Base-by-base conservation (phyloP, 2,113 vertebrate species). In the Bucco capensis region DNA sequence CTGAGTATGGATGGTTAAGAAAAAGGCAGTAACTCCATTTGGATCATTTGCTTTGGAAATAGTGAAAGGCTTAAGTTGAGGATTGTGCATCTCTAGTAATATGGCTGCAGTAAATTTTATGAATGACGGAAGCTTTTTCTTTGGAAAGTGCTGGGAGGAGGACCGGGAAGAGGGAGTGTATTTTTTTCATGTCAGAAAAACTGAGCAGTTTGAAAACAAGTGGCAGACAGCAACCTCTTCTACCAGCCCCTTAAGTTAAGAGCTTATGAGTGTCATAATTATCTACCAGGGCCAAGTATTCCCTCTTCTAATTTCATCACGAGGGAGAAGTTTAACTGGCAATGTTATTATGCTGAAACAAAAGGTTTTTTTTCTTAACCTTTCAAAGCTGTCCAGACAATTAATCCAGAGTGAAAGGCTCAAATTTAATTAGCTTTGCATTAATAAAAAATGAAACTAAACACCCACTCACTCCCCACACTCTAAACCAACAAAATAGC, bases 101-200 rank as follows among this genome's bases (percentile, higher is more conserved):
- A 81, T 61, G 92, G 86, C 94, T 95, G 74, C 90, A 90, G 72
- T 74, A 88, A 92, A 90, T 94, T 97, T 95, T 94, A 81, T 82
- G 73, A 91, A 74, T 65, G 54, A 38, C 35, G 92, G 90, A 95
- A 95, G 83, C 75, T 93, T 94, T 96, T 95, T 91, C 90, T 90
- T 92, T 93, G 51, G 72, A 72, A 96, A 96, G 72, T 79, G 73
- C 80, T 95, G 50, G 56, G 83, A 94, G 89, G 81, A 89, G 94
- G 92, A 25, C 66, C 89, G 65, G 44, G 83, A 76, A 93, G 92
- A 94, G 64, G 81, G 85, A 95, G 79, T 96, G 70, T 62, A 70
- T 96, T 96, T 81, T 81, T 97, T 96, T 89, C 80, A 65, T 96
- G 96, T 94, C 92, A 95, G 96, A 96, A 90, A 95, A 96, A 89